phyloP scores from a whole-genome alignment of 2,888 invertebrate species.

The Cecidostiba fungosa region DNA sequence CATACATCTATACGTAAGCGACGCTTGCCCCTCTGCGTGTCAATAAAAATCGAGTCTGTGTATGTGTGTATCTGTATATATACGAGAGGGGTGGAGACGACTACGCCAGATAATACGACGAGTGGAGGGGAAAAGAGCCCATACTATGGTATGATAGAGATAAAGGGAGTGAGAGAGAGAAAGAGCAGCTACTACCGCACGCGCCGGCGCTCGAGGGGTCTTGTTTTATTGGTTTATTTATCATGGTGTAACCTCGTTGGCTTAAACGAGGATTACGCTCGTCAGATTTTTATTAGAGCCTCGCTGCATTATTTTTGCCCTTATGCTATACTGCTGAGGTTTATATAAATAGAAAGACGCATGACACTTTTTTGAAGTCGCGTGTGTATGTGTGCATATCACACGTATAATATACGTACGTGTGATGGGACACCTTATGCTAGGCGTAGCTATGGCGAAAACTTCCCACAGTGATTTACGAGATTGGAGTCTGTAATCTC shows the following conservation, averaged over 20 bases:
- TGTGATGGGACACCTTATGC: background rate
- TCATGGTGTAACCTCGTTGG: constrained; percentile 69
- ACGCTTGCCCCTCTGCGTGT: constrained; percentile 12
- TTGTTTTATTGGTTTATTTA: constrained; percentile 76
- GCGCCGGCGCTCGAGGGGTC: constrained; percentile 45
- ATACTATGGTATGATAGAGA: constrained; percentile 24
- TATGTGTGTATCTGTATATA: background rate
- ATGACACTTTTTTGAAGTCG: background rate
- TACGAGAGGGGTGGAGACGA: constrained; percentile 44
- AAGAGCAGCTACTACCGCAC: constrained; percentile 1
- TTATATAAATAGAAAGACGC: background rate
- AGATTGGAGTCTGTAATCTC: background rate
- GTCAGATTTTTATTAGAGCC: constrained; percentile 76
- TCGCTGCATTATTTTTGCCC: constrained; percentile 27
- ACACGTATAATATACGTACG: background rate
- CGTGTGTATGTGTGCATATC: background rate
- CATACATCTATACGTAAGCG: background rate
- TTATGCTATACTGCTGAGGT: background rate
- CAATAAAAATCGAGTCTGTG: constrained; percentile 57
- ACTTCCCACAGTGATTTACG: constrained; percentile 40
- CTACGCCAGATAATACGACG: constrained; percentile 3
- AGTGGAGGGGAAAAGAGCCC: background rate
- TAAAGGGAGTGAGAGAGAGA: constrained; percentile 30
- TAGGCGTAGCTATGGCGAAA: background rate
- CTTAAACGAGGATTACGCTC: constrained; percentile 73